Conservation (phyloP, 2,797 vertebrate species). For the Sardinella longiceps region DNA sequence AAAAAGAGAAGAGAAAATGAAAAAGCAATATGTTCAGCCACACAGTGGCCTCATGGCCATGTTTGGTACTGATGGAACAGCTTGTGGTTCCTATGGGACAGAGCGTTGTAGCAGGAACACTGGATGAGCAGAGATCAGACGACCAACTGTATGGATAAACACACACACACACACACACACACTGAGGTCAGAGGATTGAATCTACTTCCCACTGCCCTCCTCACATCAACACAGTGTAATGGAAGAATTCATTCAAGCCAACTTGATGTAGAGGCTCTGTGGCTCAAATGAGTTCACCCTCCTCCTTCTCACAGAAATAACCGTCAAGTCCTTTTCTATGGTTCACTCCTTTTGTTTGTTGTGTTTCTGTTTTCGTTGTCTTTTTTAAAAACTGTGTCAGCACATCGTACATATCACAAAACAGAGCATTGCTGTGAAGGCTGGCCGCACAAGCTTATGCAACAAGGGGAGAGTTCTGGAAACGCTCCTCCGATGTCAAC, state of each 20-base stretch:
- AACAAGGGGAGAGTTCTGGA: conserved; percentile 63
- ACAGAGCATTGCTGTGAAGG: conserved; percentile 60
- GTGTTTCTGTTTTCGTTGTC: conserved; percentile 29
- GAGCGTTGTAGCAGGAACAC: neutral
- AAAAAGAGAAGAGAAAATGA: conserved; percentile 12
- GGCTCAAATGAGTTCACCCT: neutral
- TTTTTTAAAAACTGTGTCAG: conserved; percentile 26
- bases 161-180: neutral
- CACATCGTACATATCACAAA: conserved; percentile 31
- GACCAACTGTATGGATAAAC: neutral
- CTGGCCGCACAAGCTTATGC: conserved; percentile 62
- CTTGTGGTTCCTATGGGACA: neutral
- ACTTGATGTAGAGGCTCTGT: neutral
- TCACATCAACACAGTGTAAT: neutral
- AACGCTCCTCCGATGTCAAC: conserved; percentile 55
- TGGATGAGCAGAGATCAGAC: neutral
- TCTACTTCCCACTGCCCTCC: neutral
- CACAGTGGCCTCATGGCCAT: neutral
- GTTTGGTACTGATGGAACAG: neutral
- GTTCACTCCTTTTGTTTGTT: conserved; percentile 4
- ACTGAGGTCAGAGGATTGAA: conserved; percentile 4
- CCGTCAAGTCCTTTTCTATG: neutral
- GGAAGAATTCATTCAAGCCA: neutral
- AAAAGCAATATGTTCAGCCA: conserved; percentile 19
- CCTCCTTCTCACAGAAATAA: neutral